Conservation (phyloP, 2,888 invertebrate genomes). For the Parnassius orleans region DNA sequence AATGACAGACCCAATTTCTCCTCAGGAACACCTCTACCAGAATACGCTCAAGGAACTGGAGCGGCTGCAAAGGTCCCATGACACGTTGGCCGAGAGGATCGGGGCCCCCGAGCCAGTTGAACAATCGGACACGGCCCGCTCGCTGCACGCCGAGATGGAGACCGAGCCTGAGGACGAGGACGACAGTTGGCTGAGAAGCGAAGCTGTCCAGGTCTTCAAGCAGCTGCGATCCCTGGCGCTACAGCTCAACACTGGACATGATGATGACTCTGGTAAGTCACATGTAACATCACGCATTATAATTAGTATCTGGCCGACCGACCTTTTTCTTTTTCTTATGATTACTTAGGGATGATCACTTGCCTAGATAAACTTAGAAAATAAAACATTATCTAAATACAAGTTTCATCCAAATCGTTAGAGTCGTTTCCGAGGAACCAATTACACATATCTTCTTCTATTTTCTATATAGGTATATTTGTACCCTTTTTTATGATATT, state of each 20-base stretch:
- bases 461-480: too few relatives aligned
- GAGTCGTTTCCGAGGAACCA: too few relatives aligned
- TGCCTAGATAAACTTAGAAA: too few relatives aligned
- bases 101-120: conserved; percentile 81
- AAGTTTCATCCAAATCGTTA: too few relatives aligned
- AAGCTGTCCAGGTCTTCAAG: conserved; percentile 86
- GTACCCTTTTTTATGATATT: too few relatives aligned
- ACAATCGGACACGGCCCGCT: conserved; percentile 79
- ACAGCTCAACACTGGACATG: conserved; percentile 87
- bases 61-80: conserved; percentile 86
- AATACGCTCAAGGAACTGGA: conserved; percentile 84
- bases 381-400: too few relatives aligned
- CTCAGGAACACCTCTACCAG: conserved; percentile 76
- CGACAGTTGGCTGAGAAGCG: conserved; percentile 82
- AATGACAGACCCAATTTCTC: conserved; percentile 2
- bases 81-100: conserved; percentile 85
- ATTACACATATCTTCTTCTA: too few relatives aligned
- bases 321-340: too few relatives aligned
- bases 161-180: conserved; percentile 83
- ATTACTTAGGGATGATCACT: too few relatives aligned
- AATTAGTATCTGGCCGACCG: too few relatives aligned
- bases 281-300: too few relatives aligned
- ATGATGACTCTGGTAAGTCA: conserved; percentile 84
- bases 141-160: conserved; percentile 95
- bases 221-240: conserved; percentile 87